Evolutionary conservation across 2,113 vertebrate species (phyloP).

Genomic region (Anthoscopus minutus): DNA sequence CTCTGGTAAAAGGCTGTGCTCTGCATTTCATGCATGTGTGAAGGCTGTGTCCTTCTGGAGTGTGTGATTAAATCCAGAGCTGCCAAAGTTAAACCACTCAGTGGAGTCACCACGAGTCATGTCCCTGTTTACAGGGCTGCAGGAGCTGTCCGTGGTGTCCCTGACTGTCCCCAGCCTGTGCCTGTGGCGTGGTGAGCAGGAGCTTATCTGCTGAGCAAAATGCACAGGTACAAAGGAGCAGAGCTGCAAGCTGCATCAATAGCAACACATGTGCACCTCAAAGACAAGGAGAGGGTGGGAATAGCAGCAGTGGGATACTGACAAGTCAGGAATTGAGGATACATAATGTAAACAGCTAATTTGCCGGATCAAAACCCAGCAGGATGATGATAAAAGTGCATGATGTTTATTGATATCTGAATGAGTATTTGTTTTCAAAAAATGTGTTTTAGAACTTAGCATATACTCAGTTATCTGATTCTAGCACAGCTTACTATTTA

Average conservation of each 20-base stretch:
- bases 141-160: not conserved
- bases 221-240: not conserved
- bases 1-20: not conserved
- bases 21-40: not conserved
- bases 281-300: not conserved
- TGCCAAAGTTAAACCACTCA: not conserved
- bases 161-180: not conserved
- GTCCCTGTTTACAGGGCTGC: not conserved
- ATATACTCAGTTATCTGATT: slow-evolving; percentile 37
- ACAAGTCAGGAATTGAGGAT: not conserved
- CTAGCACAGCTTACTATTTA: not conserved
- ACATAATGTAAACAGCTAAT: not conserved
- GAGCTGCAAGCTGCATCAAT: not conserved
- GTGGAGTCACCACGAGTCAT: not conserved
- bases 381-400: slow-evolving; percentile 19
- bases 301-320: not conserved
- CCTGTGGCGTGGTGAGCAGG: fast-evolving
- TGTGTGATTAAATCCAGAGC: not conserved
- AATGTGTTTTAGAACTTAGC: slow-evolving; percentile 15
- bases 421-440: slow-evolving; percentile 23
- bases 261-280: not conserved
- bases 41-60: not conserved
- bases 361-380: not conserved
- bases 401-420: slow-evolving; percentile 22
- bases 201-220: not conserved